Evolutionary conservation across 2,113 vertebrate species (phyloP), one percentile per base, ranked within the genome.

Genomic region (Amphiprion ocellaris): DNA sequence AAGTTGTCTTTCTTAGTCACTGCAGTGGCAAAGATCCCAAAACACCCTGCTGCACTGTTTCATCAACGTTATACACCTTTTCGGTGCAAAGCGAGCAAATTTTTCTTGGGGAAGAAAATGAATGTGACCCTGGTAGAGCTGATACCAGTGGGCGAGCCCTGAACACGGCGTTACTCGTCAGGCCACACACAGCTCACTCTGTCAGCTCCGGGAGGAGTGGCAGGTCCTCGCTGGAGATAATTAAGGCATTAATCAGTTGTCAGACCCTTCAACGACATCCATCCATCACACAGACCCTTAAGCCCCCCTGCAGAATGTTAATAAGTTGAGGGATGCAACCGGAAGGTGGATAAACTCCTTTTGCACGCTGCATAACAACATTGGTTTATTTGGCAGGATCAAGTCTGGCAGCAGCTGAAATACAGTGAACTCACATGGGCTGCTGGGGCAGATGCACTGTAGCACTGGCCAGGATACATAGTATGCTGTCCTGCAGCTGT

Each of bases 191-290:
- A 89, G 86, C 89, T 92, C 87, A 92, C 90, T 91, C 92, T 87
- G 82, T 89, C 91, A 93, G 88, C 87, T 81, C 90, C 67, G 71
- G 90, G 90, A 92, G 92, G 86, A 91, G 74, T 64, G 68, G 33
- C 87, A 76, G 85, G 90, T 89, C 89, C 92, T 91, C 85, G 81
- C 81, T 85, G 89, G 87, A 92, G 83, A 86, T 95, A 96, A 96
- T 96, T 95, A 95, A 95, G 89, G 91, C 92, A 95, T 95, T 94
- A 94, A 95, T 93, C 89, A 94, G 81, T 82, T 96, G 95, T 95
- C 94, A 94, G 90, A 93, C 64, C 81, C 88, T 90, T 92, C 89
- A 94, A 90, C 87, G 87, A 95, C 92, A 90, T 94, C 92, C 93
- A 94, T 92, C 92, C 86, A 92, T 91, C 89, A 93, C 79, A 85